Base-by-base conservation (phyloP, 2,888 invertebrate genomes). In the Cylloceria caligata region DNA sequence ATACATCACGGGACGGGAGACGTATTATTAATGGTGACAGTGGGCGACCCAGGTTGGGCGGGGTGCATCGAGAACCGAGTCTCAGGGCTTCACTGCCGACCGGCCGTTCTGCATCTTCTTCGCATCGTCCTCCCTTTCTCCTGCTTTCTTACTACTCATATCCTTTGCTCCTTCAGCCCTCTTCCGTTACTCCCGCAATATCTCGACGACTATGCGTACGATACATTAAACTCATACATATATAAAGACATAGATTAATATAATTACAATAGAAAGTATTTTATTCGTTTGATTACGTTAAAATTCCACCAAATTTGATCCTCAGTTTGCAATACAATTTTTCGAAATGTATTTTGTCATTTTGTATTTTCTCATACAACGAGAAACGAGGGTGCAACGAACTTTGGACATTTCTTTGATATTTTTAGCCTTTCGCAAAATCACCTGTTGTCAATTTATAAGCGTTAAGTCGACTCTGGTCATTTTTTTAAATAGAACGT, bases 21-120 rank as follows among this genome's bases (percentile, higher is more conserved):
- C 92, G 92, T 92, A 92, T 92, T 92, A 92, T 92, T 92, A 92
- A 92, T 92, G 92, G 92, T 92, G 92, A 92, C 92, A 92, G 92
- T 92, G 92, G 92, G 92, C 92, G 92, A 92, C 92, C 89, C 90
- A 88, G 88, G 90, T 90, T 92, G 92, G 92, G 92, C 92, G 92
- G 92, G 91, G 91, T 92, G 89, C 88, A 85, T 88, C 76, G 79
- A 80, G 89, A 88, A 83, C 88, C 69, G 72, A 68, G 81, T 60
- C 75, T 71, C 65, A 60, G 45, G 52, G 71, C 71, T 71, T 74
- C 74, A 24, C 52, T 24, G 36, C 68, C 52, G 52, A 34, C 34
- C 42, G 42, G 39, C 36, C 64, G 64, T 74, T 60, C 84, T 84
- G 81, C 85, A 83, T 82, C 86, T 72, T 86, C 86, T 80, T 85